phyloP scores from a whole-genome alignment of 64 coral and sea anemone genomes.

The Pocillopora verrucosa region DNA sequence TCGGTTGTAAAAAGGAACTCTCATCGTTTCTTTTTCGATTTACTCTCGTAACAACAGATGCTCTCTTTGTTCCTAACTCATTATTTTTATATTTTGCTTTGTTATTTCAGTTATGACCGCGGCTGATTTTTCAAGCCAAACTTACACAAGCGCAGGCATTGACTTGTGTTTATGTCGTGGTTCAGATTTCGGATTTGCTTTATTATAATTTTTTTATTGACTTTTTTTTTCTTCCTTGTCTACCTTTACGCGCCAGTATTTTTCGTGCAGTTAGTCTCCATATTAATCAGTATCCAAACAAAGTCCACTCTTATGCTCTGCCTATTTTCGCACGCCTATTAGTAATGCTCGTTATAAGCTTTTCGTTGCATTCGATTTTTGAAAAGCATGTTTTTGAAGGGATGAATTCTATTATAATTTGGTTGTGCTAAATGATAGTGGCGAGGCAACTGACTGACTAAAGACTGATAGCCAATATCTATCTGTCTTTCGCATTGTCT shows the following conservation, averaged over 20 bases:
- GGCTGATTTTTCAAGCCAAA: not conserved
- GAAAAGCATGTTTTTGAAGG: constrained; percentile 23
- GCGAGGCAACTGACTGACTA: not conserved
- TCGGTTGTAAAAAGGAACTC: not conserved
- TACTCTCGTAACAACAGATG: not conserved
- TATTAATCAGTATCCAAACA: constrained; percentile 29
- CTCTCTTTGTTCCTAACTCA: constrained; percentile 10
- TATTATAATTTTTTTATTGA: not conserved
- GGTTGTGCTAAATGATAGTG: not conserved
- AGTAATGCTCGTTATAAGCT: constrained; percentile 20
- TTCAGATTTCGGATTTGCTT: not conserved
- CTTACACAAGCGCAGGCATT: not conserved
- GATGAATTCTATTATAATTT: constrained; percentile 8
- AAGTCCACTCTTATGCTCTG: constrained; percentile 9
- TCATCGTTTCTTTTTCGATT: not conserved
- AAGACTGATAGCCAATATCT: not conserved
- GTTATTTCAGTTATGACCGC: not conserved
- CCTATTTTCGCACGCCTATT: constrained; percentile 40
- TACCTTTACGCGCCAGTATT: not conserved
- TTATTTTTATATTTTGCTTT: constrained; percentile 1
- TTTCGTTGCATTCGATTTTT: not conserved
- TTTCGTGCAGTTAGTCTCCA: constrained; percentile 6
- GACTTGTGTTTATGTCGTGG: not conserved
- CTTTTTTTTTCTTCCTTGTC: not conserved
- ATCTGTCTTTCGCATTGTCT: not conserved